Base-by-base conservation (phyloP, 2,888 invertebrate species). In the Melieria picta region DNA sequence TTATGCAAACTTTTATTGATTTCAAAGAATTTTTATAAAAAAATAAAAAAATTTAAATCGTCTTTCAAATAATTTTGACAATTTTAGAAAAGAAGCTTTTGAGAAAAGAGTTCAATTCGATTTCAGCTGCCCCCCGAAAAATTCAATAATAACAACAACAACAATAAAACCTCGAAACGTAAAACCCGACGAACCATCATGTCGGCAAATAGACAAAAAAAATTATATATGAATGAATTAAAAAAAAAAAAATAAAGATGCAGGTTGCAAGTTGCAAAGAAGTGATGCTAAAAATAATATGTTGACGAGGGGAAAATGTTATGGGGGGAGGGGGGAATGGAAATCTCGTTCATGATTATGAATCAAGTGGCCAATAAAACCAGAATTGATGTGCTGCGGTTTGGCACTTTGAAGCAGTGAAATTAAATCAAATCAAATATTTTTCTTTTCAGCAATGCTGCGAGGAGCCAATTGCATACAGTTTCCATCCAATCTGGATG, bases 1-100 rank as follows among this genome's bases (percentile, higher is more conserved):
- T 74, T 70, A 66, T 73, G 73, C 71, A 72, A 74, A 74, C 74
- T 67, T 74, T 75, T 69, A 72, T 74, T 72, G 61, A 71, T 74
- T 73, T 73, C 73, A 74, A 74, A 74, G 63, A 75, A 77, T 73
- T 76, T 74, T 75, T 74, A 69, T 76, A 72, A 73, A 72, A 70
- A 74, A 76, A 75, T 69, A 68, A 61, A 72, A 66, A 75, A 72
- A 72, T 73, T 74, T 74, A 73, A 71, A 64, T 71, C 64, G 64
- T 58, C 67, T 60, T 73, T 67, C 64, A 71, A 73, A 72, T 65
- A 76, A 76, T 75, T 78, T 77, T 75, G 75, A 77, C 75, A 77
- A 75, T 65, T 76, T 76, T 76, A 65, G 67, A 76, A 74, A 77
- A 69, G 69, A 75, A 71, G 67, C n/a, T 71, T 61, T 47, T 46